Evolutionary conservation across 2,113 vertebrate species (phyloP), one percentile per base, ranked within the genome.

Genomic region (Albula glossodonta): DNA sequence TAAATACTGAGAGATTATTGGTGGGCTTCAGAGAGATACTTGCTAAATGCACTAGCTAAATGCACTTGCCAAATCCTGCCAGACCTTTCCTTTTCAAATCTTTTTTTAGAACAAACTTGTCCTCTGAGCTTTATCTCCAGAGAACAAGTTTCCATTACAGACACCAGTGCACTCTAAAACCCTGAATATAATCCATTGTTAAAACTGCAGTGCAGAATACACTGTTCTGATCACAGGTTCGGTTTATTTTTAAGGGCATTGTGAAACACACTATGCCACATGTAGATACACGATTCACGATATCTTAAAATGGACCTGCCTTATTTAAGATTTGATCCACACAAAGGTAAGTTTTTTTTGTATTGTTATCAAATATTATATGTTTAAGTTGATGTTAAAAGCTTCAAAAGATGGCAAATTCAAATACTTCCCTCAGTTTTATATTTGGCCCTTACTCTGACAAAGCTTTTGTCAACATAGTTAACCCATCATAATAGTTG

Each of bases 61-160:
- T 92, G 92, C 91, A 89, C 91, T 93, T 94, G 94, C 94, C 94
- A 94, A 93, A 93, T 94, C 94, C 92, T 92, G 93, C 94, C 93
- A 94, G 90, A 90, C 93, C 92, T 94, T 93, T 95, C 91, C 91
- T 93, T 94, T 95, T 92, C 91, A 94, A 95, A 94, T 91, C 92
- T 91, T 74, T 86, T 48, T 83, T 60, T 83, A 48, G 22, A 70
- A 70, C 22, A 70, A 70, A 70, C 66, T 22, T 70, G 66, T 70
- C 12, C 0, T 48, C 31, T 17, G 49, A 50, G 78, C 49, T 50
- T 79, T 5, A 17, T 48, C 48, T 79, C 41, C 1, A 79, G 77
- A 79, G 25, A 49, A 49, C 3, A 50, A 49, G 31, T 25, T 19
- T 19, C 41, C 4, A 15, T 79, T 79, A 79, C 31, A 79, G 8